Conservation (phyloP, 2,797 vertebrate genomes). For the Paratrypauchen microcephalus region DNA sequence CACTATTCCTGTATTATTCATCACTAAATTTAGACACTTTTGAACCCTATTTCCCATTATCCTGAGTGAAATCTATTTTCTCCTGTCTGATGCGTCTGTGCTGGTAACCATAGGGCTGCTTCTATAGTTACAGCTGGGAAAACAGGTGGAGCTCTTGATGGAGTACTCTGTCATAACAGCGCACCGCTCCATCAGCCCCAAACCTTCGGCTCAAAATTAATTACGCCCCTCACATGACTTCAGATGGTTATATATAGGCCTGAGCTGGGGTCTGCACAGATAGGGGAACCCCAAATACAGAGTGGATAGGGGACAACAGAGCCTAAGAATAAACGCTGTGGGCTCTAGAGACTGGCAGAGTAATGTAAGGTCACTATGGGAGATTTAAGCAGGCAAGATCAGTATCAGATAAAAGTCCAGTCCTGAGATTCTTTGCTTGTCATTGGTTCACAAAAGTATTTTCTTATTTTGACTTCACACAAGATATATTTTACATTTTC, state of each 20-base stretch:
- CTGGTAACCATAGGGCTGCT: conserved; percentile 17
- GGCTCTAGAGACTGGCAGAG: conserved; percentile 29
- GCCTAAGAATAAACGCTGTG: conserved; percentile 27
- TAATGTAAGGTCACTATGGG: conserved; percentile 35
- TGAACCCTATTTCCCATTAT: background rate
- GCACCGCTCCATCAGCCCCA: conserved; percentile 30
- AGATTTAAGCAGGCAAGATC: conserved; percentile 38
- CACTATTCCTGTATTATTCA: background rate
- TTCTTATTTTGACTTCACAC: background rate
- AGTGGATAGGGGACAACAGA: conserved; percentile 36
- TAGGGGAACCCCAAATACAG: conserved; percentile 48
- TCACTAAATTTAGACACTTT: background rate
- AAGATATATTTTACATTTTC: no score
- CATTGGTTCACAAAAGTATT: background rate
- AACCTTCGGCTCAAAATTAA: conserved; percentile 67
- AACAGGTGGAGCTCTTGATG: conserved; percentile 70
- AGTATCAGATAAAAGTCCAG: conserved; percentile 26
- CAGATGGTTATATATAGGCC: conserved; percentile 68
- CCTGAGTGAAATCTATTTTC: conserved; percentile 26
- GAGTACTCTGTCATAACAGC: conserved; percentile 67
- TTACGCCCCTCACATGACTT: conserved; percentile 64
- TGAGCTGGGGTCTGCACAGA: conserved; percentile 35
- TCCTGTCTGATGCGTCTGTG: conserved; percentile 27
- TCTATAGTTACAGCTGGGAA: conserved; percentile 66
- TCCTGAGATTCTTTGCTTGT: background rate